Conservation (phyloP, 2,113 vertebrate species). For the Climacteris rufus region DNA sequence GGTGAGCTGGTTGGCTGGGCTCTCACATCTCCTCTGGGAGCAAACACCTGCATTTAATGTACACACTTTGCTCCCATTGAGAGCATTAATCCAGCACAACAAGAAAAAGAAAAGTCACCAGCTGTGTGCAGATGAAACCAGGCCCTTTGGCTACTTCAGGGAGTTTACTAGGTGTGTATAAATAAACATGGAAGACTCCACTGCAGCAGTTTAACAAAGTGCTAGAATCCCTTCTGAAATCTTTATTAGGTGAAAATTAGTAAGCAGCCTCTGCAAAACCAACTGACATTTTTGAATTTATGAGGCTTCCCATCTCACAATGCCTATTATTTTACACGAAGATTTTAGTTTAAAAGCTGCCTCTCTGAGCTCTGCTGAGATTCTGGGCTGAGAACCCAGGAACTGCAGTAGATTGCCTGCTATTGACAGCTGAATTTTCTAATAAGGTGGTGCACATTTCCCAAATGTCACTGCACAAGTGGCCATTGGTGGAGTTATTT, state of each 20-base stretch:
- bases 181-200: background rate
- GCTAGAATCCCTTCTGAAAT: background rate
- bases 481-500: slow-evolving; percentile 13
- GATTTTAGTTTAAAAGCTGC: background rate
- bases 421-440: background rate
- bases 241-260: slow-evolving; percentile 41
- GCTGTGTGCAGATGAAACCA: background rate
- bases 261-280: background rate
- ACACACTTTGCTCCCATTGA: background rate
- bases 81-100: background rate
- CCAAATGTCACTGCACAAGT: slow-evolving; percentile 27
- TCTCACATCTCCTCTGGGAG: background rate
- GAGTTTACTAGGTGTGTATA: background rate
- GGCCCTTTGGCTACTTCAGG: background rate
- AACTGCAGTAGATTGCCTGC: background rate
- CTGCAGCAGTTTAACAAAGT: background rate
- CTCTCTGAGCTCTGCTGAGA: background rate
- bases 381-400: background rate
- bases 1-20: background rate
- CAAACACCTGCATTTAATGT: background rate
- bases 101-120: background rate
- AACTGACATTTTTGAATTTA: background rate
- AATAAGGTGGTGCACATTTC: background rate
- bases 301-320: background rate
- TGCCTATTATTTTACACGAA: background rate